Evolutionary conservation across 1,140 invertebrate species (phyloP).

Genomic region (Lepidotrigona ventralis): DNA sequence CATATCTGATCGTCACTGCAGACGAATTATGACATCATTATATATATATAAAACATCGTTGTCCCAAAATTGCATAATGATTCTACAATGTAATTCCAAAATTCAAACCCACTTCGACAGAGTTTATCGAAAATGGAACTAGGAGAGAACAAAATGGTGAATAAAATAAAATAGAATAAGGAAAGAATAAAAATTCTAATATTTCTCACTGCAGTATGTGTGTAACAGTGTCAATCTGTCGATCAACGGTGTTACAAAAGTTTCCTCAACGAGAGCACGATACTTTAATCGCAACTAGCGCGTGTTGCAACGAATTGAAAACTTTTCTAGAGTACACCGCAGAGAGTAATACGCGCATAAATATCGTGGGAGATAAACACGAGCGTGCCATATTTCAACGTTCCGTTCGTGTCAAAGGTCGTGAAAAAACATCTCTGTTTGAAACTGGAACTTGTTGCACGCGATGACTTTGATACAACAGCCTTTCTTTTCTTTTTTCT

Average conservation of each 20-base stretch:
- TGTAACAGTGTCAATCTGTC: background rate
- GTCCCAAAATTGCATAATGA: too few relatives aligned
- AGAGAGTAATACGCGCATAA: background rate
- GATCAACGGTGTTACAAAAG: background rate
- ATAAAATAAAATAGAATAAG: too few relatives aligned
- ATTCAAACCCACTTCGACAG: too few relatives aligned
- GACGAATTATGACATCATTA: too few relatives aligned
- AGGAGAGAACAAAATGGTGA: too few relatives aligned
- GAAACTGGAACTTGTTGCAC: constrained; percentile 20
- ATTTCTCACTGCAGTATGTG: too few relatives aligned
- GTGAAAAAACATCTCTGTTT: background rate
- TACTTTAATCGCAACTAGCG: background rate
- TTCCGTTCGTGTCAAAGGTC: background rate
- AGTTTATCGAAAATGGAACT: too few relatives aligned
- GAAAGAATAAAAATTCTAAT: too few relatives aligned
- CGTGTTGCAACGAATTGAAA: background rate
- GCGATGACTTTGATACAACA: background rate
- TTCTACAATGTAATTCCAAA: too few relatives aligned
- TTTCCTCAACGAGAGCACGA: background rate
- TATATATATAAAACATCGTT: too few relatives aligned
- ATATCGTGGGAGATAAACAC: background rate
- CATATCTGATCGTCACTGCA: too few relatives aligned
- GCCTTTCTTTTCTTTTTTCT: background rate
- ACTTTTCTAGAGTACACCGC: background rate
- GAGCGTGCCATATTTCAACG: background rate